These are phyloP conservation scores for Pheosia tremula DNA, from an alignment of 2,888 invertebrate genomes.

Conservation along the genomic window DNA sequence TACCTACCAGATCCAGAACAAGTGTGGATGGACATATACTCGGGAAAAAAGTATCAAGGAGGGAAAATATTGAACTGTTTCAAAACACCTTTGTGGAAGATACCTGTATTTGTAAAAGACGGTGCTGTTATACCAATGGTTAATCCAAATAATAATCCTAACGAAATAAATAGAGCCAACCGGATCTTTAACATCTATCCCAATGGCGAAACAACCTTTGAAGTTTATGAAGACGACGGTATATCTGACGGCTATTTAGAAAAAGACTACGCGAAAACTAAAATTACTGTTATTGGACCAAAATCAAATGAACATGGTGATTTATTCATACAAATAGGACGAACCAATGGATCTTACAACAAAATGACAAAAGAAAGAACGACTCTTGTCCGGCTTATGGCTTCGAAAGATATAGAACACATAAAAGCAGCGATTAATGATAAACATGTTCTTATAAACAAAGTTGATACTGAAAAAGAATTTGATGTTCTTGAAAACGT, in stretches of 20 bases:
- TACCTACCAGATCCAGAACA: slow-evolving; percentile 65
- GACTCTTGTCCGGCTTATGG: slow-evolving; percentile 66
- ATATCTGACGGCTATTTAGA: slow-evolving; percentile 60
- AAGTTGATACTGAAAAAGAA: slow-evolving; percentile 54
- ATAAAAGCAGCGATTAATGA: slow-evolving; percentile 63
- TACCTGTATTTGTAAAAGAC: slow-evolving; percentile 72
- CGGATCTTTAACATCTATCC: slow-evolving; percentile 69
- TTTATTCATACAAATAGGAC: slow-evolving; percentile 57
- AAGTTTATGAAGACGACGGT: slow-evolving; percentile 76
- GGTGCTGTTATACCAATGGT: slow-evolving; percentile 75
- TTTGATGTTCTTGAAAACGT: slow-evolving; percentile 56
- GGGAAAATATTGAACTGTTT: slow-evolving; percentile 70
- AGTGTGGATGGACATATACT: slow-evolving; percentile 73
- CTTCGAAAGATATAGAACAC: slow-evolving; percentile 47
- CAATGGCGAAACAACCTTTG: slow-evolving; percentile 54
- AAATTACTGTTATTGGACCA: slow-evolving; percentile 53
- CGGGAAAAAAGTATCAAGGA: slow-evolving; percentile 71
- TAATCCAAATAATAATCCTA: slow-evolving; percentile 70
- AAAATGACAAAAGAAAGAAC: slow-evolving; percentile 59
- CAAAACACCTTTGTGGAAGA: slow-evolving; percentile 68
- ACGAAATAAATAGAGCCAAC: slow-evolving; percentile 59
- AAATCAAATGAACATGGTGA: slow-evolving; percentile 50
- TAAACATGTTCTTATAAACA: slow-evolving; percentile 44
- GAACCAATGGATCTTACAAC: slow-evolving; percentile 62
- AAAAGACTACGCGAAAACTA: slow-evolving; percentile 56